Evolutionary conservation across 2,113 vertebrate genomes (phyloP), one percentile per base, ranked within the genome.

Genomic region (Carettochelys insculpta): DNA sequence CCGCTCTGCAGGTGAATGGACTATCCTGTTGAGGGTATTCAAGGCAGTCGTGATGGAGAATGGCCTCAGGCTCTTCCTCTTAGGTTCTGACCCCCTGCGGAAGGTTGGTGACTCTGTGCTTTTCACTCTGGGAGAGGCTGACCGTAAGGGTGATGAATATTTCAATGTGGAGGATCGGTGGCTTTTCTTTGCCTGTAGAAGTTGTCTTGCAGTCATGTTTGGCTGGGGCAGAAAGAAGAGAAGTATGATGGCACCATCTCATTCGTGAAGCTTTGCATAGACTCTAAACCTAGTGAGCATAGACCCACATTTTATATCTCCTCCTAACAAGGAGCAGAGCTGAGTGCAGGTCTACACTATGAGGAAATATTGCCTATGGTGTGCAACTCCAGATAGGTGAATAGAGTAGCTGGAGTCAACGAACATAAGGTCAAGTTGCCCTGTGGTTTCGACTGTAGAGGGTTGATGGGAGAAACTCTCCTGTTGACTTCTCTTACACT

Each of bases 111-210:
- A 38, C 3, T 94, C 97, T 4, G 50, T 0, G 0, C 77, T 93
- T 94, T 97, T 97, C 1, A 86, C 90, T 88, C 96, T 97, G 92
- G 97, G 92, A 54, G 97, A 97, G 0, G 91, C 96, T 48, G 95
- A 95, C 9, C 86, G 86, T 24, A 97, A 94, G 45, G 80, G 91
- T 34, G 97, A 97, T 0, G 94, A 17, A 0, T 53, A 82, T 83
- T 97, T 97, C 3, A 91, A 80, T 82, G 68, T 95, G 0, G 95
- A 92, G n/a, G 96, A 96, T 93, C 94, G 97, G 84, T 20, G 96
- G 96, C 92, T 94, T 95, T 94, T 97, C 97, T 96, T 95, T 97
- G 95, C 98, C 91, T 98, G 98, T 45, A 99, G 97, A 79, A 99
- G 97, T 90, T 98, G 98, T 96, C 97, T 97, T 8, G 98, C 98